phyloP scores from a whole-genome alignment of 2,797 vertebrate genomes.

The Onychomys arenicola region DNA sequence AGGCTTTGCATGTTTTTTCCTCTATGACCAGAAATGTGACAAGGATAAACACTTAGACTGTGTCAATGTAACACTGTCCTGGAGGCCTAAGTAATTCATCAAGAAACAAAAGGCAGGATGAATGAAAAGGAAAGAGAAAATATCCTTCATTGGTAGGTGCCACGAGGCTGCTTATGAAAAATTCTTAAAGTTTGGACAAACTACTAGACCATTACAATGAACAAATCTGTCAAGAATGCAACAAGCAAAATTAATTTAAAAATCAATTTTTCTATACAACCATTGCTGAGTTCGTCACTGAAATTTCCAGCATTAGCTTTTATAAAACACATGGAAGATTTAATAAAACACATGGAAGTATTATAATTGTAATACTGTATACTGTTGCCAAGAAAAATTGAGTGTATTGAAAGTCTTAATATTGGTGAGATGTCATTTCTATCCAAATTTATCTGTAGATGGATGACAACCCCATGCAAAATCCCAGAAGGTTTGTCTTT shows the following conservation, averaged over 20 bases:
- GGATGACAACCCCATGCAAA: neutral
- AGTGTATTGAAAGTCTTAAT: neutral
- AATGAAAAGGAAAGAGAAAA: neutral
- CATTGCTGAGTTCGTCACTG: neutral
- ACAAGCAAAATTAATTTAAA: neutral
- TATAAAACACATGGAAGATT: neutral
- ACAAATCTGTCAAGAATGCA: neutral
- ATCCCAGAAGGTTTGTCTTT: neutral
- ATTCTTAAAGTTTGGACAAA: neutral
- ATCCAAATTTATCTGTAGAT: neutral
- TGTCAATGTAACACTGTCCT: neutral
- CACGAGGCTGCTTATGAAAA: neutral
- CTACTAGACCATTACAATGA: neutral
- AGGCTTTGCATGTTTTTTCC: neutral
- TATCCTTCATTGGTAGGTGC: neutral
- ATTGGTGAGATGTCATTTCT: neutral
- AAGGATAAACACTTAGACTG: neutral
- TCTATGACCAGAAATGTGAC: neutral
- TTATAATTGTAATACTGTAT: neutral
- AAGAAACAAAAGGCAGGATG: neutral
- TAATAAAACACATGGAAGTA: neutral
- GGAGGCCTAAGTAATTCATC: neutral
- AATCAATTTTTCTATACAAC: constrained; percentile 5
- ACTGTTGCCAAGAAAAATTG: neutral
- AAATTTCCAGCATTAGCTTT: neutral